Conservation (phyloP, 2,113 vertebrate genomes). For the Tursiops truncatus region DNA sequence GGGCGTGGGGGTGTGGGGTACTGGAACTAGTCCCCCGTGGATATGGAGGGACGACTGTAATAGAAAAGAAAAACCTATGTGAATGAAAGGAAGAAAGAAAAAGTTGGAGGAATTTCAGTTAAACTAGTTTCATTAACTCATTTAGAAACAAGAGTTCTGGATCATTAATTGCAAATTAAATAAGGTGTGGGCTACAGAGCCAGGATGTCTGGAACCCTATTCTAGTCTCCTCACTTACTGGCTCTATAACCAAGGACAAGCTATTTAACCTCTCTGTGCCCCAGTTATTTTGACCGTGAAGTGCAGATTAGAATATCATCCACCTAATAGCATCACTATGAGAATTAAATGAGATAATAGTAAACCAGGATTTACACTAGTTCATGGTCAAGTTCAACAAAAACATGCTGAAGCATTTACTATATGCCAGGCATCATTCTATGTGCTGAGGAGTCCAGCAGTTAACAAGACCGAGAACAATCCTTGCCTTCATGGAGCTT, state of each 20-base stretch:
- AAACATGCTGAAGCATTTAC: neutral
- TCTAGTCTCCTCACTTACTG: neutral
- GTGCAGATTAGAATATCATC: neutral
- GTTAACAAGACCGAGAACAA: neutral
- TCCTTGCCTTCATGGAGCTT: neutral
- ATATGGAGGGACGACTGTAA: neutral
- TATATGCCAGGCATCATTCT: too few relatives aligned
- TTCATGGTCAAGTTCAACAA: neutral
- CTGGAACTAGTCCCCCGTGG: neutral
- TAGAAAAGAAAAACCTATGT: neutral
- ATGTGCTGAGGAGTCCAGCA: neutral
- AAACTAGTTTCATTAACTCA: neutral
- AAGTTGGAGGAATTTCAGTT: neutral
- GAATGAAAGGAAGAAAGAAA: neutral
- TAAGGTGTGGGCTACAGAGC: neutral
- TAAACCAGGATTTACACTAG: neutral
- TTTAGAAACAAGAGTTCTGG: neutral
- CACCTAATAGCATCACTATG: neutral
- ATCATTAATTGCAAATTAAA: neutral
- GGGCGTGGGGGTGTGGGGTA: neutral
- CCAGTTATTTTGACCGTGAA: neutral
- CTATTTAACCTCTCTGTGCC: neutral
- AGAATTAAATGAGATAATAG: neutral
- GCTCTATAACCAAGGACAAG: neutral
- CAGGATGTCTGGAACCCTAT: neutral